Conservation (phyloP, 2,113 vertebrate genomes). For the Noctilio leporinus region DNA sequence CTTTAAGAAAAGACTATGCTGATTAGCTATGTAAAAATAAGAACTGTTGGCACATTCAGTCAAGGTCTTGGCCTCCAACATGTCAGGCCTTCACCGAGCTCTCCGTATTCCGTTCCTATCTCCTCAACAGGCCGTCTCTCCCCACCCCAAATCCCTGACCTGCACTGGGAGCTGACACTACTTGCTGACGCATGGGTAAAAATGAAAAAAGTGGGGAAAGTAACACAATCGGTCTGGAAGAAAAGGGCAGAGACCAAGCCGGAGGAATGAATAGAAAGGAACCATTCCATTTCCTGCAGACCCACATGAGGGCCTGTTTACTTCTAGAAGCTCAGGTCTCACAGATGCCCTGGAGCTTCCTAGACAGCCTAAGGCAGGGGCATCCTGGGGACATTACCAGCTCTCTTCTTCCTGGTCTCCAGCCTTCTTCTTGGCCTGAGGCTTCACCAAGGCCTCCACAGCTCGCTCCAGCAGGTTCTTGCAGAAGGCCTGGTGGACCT, state of each 20-base stretch:
- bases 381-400: slow-evolving; percentile 65
- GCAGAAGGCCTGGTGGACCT: slow-evolving; percentile 95
- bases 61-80: not conserved
- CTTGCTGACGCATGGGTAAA: not conserved
- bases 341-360: not conserved
- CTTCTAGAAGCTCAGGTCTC: not conserved
- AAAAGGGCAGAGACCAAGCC: not conserved
- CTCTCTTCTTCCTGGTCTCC: slow-evolving; percentile 77
- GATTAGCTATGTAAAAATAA: not conserved
- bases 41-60: not conserved
- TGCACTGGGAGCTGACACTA: not conserved
- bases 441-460: slow-evolving; percentile 91
- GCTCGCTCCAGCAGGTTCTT: slow-evolving; percentile 93
- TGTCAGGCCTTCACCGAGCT: not conserved
- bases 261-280: not conserved
- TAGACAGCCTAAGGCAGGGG: not conserved
- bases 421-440: slow-evolving; percentile 78
- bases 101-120: not conserved
- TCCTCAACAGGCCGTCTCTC: not conserved
- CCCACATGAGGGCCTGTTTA: not conserved
- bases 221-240: not conserved
- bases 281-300: not conserved
- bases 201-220: not conserved
- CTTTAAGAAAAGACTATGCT: not conserved
- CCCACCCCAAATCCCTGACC: not conserved